phyloP scores from a whole-genome alignment of 2,888 invertebrate species.

The Notocelia uddmanniana region DNA sequence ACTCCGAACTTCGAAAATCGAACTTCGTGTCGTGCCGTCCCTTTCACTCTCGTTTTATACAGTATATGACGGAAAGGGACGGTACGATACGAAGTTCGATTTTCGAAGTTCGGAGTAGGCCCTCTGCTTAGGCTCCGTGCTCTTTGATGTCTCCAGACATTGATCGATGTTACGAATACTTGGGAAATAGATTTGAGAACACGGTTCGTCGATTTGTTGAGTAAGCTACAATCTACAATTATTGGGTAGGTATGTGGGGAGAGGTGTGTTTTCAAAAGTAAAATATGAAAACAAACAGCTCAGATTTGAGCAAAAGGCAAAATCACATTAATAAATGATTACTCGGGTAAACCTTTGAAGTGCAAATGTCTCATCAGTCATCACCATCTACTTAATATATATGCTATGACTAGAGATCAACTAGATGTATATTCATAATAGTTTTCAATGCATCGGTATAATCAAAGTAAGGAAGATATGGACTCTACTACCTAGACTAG shows the following conservation, averaged over 20 bases:
- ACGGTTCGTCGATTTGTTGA: slow-evolving; percentile 55
- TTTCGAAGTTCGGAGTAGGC: too few species aligned
- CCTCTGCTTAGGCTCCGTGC: slow-evolving; percentile 64
- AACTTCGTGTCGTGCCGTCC: too few species aligned
- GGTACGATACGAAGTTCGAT: too few species aligned
- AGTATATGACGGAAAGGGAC: too few species aligned
- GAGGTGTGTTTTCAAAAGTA: background rate
- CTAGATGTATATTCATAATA: background rate
- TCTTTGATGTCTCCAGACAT: slow-evolving; percentile 67
- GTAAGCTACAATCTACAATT: slow-evolving; percentile 17
- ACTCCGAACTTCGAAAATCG: too few species aligned
- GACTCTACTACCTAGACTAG: too few species aligned
- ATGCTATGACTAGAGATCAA: background rate
- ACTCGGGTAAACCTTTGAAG: background rate
- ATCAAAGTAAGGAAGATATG: too few species aligned
- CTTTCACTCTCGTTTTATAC: too few species aligned
- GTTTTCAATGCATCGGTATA: too few species aligned
- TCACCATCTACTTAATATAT: background rate
- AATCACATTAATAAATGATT: background rate
- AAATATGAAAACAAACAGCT: background rate
- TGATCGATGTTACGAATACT: slow-evolving; percentile 67
- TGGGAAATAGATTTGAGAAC: slow-evolving; percentile 53
- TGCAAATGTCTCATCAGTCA: background rate
- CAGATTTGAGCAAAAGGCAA: background rate
- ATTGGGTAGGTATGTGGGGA: slow-evolving; percentile 8